Base-by-base conservation (phyloP, 2,797 vertebrate species). In the Chaetodon trifasciatus region DNA sequence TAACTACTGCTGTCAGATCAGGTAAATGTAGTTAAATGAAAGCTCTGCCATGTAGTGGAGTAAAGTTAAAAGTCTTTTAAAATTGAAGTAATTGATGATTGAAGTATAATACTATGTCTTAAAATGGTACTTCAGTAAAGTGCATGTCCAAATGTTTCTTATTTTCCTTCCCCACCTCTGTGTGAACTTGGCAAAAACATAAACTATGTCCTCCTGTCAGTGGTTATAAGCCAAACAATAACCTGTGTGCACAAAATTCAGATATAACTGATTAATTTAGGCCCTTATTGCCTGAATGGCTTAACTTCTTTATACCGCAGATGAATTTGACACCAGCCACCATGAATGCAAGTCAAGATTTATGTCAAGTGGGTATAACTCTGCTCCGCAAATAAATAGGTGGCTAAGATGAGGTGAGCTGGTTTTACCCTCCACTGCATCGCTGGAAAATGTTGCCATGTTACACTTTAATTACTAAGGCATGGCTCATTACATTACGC, bases 401-500 rank as follows among this genome's bases (percentile, higher is more conserved):
- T 74, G 68, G 50, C 70, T 86, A 21, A 74, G 60, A 67, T 35
- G 71, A 87, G 78, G 79, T 72, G 81, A 81, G 72, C 74, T 64
- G 66, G 58, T 65, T 78, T 83, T 77, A 70, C 74, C 40, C 74
- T 86, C 66, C 55, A n/a, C 77, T 68, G 35, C 75, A 32, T 65
- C 16, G 11, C 72, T 74, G 89, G 74, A 91, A 91, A 88, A 88
- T 49, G 56, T 74, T 84, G 40, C 78, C 55, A 28, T 81, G 70
- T 78, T 88, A 61, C 80, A 64, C 83, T 90, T 90, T 87, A 91
- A 91, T 89, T 89, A 86, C 79, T 39, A 46, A 69, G 84, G 37
- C 83, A 88, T 39, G 79, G 84, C 84, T 91, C 90, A 89, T 92
- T 92, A 92, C 86, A 78, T 46, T 9, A 57, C 63, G n/a, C 78